Base-by-base conservation (phyloP, 2,888 invertebrate species). In the Sericinus montela region DNA sequence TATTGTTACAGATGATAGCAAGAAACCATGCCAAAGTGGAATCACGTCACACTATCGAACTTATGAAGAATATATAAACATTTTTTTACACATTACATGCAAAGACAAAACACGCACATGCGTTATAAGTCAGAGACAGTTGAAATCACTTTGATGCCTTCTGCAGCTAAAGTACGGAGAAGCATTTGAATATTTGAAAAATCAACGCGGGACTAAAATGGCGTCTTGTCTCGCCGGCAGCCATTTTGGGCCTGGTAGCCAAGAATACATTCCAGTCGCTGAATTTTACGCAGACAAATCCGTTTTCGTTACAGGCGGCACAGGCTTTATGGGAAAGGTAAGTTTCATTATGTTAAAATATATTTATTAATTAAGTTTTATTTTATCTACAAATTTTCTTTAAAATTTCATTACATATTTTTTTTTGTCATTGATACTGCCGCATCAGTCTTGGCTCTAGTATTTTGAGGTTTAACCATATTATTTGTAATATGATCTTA, bases 241-340 rank as follows among this genome's bases (percentile, higher is more conserved):
- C 45, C 80, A 76, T 55, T 76, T 72, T 59, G 61, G 59, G 42
- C 55, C 54, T 71, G 63, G 23, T 10, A 69, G 67, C 35, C 73
- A 75, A 59, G 88, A 88, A 44, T 89, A 89, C 39, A 63, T 86
- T 32, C 88, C 89, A 0, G 91, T 93, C 39, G 91, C 92, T 13
- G 91, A 93, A 59, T 94, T 93, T 69, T 95, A 93, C 75, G 89
- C 91, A 15, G 94, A 92, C 52, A 92, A 93, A 67, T 91, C 91
- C 43, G 89, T 96, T 28, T 93, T 96, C 65, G 93, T 96, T 47
- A 96, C 96, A 3, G 96, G 96, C 30, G 95, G 93, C 34, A 95
- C 95, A 1, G 96, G 96, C 6, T 96, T 96, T 68, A 92, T 96
- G 91, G 96, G 96, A 48, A 96, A 97, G 91, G 95, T 95, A 54